phyloP scores from a whole-genome alignment of 2,888 invertebrate species.

The Apamea monoglypha region DNA sequence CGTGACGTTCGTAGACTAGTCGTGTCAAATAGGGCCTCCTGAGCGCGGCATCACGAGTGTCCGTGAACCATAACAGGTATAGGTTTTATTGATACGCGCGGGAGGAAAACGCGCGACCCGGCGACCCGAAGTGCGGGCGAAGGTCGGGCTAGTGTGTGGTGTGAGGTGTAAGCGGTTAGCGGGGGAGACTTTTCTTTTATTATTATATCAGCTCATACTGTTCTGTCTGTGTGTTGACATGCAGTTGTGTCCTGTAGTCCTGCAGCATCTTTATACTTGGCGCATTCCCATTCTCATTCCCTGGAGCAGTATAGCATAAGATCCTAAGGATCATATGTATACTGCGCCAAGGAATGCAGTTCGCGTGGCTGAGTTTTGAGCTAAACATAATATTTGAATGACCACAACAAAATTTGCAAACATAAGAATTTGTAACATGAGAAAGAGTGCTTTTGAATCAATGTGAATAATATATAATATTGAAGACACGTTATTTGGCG shows the following conservation, averaged over 20 bases:
- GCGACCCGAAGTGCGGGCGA: slow-evolving; percentile 71
- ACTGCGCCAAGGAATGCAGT: not conserved
- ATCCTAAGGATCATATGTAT: no score
- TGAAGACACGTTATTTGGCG: no score
- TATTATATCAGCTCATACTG: not conserved
- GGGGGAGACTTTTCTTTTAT: not conserved
- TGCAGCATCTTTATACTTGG: not conserved
- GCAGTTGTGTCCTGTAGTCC: not conserved
- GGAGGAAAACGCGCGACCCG: slow-evolving; percentile 72
- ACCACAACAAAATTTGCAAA: not conserved
- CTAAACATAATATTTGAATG: not conserved
- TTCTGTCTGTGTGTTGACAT: not conserved
- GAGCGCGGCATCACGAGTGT: slow-evolving; percentile 62
- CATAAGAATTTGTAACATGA: no score
- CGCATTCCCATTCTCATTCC: no score
- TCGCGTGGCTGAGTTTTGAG: not conserved
- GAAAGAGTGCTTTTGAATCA: no score
- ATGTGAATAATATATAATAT: no score
- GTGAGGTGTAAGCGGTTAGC: not conserved
- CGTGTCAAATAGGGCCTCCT: slow-evolving; percentile 67
- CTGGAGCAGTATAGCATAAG: no score
- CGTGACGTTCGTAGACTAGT: slow-evolving; percentile 53
- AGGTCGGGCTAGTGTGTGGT: slow-evolving; percentile 68
- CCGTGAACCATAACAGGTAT: slow-evolving; percentile 69
- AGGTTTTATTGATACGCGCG: slow-evolving; percentile 70